Conservation (phyloP, 2,113 vertebrate species). For the Saccopteryx bilineata region DNA sequence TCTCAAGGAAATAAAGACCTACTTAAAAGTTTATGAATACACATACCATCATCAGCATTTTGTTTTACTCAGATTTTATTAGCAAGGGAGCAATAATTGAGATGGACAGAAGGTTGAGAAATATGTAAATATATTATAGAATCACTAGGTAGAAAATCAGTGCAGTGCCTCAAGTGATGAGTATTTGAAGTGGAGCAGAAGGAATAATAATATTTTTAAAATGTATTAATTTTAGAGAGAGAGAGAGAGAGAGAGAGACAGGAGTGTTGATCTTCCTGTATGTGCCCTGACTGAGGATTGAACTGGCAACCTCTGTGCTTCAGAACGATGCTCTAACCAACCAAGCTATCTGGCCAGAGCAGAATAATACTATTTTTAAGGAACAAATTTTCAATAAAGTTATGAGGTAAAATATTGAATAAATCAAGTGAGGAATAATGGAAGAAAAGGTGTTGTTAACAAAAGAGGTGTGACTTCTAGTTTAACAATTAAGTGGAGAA, state of each 20-base stretch:
- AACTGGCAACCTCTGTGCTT: too few relatives aligned
- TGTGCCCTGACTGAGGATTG: too few relatives aligned
- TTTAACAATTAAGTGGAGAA: background rate
- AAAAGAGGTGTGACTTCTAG: background rate
- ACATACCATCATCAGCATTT: background rate
- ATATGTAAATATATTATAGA: background rate
- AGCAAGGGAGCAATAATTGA: background rate
- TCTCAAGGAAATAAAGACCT: background rate
- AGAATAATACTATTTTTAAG: background rate
- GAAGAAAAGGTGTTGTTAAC: background rate
- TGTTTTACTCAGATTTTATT: background rate
- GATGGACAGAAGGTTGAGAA: background rate
- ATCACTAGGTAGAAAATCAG: background rate
- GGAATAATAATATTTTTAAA: background rate
- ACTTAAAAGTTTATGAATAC: background rate
- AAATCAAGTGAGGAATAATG: background rate
- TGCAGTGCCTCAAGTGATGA: background rate
- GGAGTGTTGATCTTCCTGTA: too few relatives aligned
- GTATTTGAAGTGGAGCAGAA: slow-evolving; percentile 28
- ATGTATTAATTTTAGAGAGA: too few relatives aligned
- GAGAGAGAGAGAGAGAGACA: too few relatives aligned
- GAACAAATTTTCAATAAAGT: background rate
- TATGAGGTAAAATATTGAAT: background rate
- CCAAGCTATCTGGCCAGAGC: too few relatives aligned
- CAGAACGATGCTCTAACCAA: too few relatives aligned